phyloP scores from a whole-genome alignment of 2,113 vertebrate species.

The Trematocara stigmaticum region DNA sequence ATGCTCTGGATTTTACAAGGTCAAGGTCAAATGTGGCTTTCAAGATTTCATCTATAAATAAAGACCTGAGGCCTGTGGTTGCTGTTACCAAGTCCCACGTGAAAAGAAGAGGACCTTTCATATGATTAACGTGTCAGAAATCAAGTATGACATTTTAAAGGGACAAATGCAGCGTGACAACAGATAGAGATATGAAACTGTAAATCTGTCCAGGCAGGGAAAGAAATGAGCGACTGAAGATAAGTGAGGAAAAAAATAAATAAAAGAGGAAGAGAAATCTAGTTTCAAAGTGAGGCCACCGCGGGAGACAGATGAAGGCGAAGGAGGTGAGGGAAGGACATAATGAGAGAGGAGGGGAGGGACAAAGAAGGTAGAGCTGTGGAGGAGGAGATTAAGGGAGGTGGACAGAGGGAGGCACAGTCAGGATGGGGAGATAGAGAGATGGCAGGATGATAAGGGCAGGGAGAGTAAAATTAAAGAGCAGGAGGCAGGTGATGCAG shows the following conservation, averaged over 20 bases:
- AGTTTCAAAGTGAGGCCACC: conserved; percentile 54
- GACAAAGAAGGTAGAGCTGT: conserved; percentile 18
- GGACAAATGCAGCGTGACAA: conserved; percentile 27
- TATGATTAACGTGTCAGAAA: not conserved
- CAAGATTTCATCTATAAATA: not conserved
- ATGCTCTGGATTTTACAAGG: not conserved
- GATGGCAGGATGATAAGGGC: conserved; percentile 46
- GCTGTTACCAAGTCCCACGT: too few relatives aligned
- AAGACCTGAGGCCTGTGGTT: not conserved
- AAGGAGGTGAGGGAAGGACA: conserved; percentile 40
- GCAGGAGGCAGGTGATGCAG: conserved; percentile 13
- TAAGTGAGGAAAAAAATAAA: not conserved
- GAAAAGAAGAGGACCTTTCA: not conserved
- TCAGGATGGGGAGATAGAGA: conserved; percentile 44
- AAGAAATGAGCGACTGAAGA: conserved; percentile 64
- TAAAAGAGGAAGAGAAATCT: not conserved
- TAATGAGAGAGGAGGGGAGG: conserved; percentile 46
- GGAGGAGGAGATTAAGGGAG: conserved; percentile 48
- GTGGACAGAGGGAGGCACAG: conserved; percentile 48
- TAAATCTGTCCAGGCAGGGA: conserved; percentile 58
- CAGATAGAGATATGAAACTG: conserved; percentile 11
- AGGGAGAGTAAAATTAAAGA: conserved; percentile 45
- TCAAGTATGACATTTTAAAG: not conserved
- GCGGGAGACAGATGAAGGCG: conserved; percentile 47
- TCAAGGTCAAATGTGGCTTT: conserved; percentile 1